Base-by-base conservation (phyloP, 2,113 vertebrate species). In the Gadus chalcogrammus region DNA sequence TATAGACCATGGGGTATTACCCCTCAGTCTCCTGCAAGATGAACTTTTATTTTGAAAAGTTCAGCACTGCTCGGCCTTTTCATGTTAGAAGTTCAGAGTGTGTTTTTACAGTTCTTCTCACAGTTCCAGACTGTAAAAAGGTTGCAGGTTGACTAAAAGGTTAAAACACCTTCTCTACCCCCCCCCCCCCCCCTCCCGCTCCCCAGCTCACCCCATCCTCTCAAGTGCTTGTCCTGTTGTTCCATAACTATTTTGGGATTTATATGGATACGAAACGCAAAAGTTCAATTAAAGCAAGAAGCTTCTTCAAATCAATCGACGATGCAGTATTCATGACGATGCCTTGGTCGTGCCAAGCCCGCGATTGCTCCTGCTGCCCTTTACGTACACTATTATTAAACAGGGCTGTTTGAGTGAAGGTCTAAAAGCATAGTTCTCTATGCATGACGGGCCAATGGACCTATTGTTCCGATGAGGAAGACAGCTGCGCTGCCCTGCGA, bases 371-470 rank as follows among this genome's bases (percentile, higher is more conserved):
- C 24, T 24, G 24, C 31, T 35, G 31, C 4, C 31, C 31, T 35
- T 5, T 35, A 35, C 31, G 31, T 28, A 27, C 69, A 38, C 62
- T 11, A 67, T 58, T 80, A 79, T 88, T 86, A 56, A 81, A 63
- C 63, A 16, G 18, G 15, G 17, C 69, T 53, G 53, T 62, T 68
- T 17, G 64, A 74, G 79, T 60, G 67, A 31, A 77, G 68, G 71
- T 72, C 82, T 91, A 86, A 92, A 89, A 91, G 90, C 87, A 69
- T 83, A 11, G 75, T 89, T 88, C 74, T 75, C 73, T 86, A 84
- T 81, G 78, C 89, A 85, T 82, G 78, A 81, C 61, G 75, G 69
- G 75, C 82, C 80, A 84, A 74, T 59, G 69, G 69, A 31, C 78
- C 80, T 71, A 79, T 87, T 89, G 82, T 90, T 84, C 81, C 79